These are phyloP conservation scores for Adela reaumurella DNA, from an alignment of 2,888 invertebrate species.

Conservation along the genomic window DNA sequence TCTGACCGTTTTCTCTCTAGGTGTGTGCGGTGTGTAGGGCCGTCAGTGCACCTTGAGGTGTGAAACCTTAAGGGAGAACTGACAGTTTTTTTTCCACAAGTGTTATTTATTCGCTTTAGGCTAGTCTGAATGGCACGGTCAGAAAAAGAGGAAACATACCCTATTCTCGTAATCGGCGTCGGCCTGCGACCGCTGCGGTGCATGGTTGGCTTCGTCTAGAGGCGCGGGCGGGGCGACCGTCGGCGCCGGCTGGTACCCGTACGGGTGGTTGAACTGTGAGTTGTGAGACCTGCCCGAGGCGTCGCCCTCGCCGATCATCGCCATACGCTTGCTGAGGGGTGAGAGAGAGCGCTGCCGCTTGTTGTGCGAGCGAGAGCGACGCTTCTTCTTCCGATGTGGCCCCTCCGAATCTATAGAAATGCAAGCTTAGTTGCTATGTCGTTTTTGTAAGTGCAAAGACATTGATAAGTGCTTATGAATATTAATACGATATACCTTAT, in stretches of 20 bases:
- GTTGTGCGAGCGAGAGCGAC: constrained; percentile 52
- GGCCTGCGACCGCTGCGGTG: constrained; percentile 35
- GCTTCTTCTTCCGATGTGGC: constrained; percentile 56
- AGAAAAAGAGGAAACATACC: no score
- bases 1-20: no score
- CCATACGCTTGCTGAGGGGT: constrained; percentile 81
- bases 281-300: constrained; percentile 44
- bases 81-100: no score
- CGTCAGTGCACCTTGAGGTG: no score
- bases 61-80: no score
- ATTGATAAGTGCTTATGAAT: no score
- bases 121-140: no score
- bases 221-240: constrained; percentile 32
- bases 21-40: no score
- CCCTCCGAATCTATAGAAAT: constrained; percentile 54
- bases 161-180: constrained; percentile 65
- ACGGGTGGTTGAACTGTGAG: constrained; percentile 69
- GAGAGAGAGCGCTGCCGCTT: constrained; percentile 71
- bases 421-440: no score
- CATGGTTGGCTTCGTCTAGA: constrained; percentile 34
- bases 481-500: no score
- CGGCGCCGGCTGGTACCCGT: constrained; percentile 58
- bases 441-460: no score
- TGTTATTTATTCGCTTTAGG: no score
- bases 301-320: constrained; percentile 60